phyloP scores from a whole-genome alignment of 2,113 vertebrate genomes.

The Alexandromys fortis region DNA sequence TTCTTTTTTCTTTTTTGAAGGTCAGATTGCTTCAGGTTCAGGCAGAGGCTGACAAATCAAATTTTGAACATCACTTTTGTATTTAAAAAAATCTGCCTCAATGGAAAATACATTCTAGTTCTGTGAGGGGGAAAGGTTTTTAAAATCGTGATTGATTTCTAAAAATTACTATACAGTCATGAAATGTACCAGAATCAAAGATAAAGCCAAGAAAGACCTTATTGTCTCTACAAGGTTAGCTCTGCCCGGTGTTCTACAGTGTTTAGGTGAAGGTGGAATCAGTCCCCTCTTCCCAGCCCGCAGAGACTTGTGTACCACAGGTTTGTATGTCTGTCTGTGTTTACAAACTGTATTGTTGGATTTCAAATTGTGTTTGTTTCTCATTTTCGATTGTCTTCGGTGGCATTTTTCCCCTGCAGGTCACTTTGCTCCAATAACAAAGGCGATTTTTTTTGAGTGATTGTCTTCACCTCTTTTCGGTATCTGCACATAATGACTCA shows the following conservation, averaged over 20 bases:
- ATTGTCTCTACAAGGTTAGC: conserved; percentile 70
- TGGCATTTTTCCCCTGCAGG: conserved; percentile 76
- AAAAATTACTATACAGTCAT: conserved; percentile 56
- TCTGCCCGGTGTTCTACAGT: conserved; percentile 74
- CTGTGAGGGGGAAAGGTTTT: conserved; percentile 58
- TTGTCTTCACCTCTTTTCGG: conserved; percentile 82
- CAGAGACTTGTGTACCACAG: conserved; percentile 84
- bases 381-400: conserved; percentile 42
- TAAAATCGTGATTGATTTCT: conserved; percentile 58
- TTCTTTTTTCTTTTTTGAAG: neutral
- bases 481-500: conserved; percentile 89
- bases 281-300: conserved; percentile 79
- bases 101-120: conserved; percentile 54
- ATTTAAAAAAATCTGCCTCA: conserved; percentile 72
- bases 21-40: conserved; percentile 72
- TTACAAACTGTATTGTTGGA: conserved; percentile 87
- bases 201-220: conserved; percentile 78
- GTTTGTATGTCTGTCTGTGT: conserved; percentile 87
- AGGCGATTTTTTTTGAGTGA: conserved; percentile 85
- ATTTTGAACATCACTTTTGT: conserved; percentile 66
- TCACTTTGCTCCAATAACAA: conserved; percentile 86
- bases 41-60: conserved; percentile 73
- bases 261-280: conserved; percentile 75
- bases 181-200: conserved; percentile 62
- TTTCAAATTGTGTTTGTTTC: conserved; percentile 53